These are phyloP conservation scores for Scolopax mira DNA, from an alignment of 2,113 vertebrate genomes.

Conservation along the genomic window DNA sequence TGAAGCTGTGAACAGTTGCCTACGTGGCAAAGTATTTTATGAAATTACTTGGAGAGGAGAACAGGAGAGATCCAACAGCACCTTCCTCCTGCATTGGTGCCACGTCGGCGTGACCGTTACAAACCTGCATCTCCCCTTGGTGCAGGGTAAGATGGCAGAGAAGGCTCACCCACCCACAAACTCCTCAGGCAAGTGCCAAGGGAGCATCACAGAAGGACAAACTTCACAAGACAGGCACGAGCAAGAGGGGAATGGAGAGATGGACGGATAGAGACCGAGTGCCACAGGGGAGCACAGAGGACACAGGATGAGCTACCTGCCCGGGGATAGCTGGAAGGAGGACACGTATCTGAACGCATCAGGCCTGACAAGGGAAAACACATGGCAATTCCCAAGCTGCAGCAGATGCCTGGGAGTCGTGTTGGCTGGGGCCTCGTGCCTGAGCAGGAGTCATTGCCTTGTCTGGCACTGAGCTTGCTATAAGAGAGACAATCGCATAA, in stretches of 20 bases:
- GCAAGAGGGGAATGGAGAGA: neutral
- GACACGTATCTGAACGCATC: neutral
- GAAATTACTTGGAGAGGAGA: neutral
- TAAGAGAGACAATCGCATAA: neutral
- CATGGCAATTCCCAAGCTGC: neutral
- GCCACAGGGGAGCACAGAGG: neutral
- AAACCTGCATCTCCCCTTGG: neutral
- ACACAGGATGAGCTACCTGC: neutral
- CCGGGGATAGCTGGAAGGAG: neutral
- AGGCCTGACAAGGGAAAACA: neutral
- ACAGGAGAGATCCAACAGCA: neutral
- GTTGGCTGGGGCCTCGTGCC: neutral
- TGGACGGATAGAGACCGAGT: neutral
- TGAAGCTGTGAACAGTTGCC: conserved; percentile 5
- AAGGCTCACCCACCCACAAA: neutral
- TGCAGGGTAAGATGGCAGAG: rapidly evolving
- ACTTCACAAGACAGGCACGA: neutral
- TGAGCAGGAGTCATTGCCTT: neutral
- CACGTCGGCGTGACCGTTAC: rapidly evolving
- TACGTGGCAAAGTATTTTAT: neutral
- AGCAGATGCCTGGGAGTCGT: neutral
- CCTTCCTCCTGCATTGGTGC: neutral
- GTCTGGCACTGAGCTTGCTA: neutral
- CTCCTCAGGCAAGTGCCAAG: neutral
- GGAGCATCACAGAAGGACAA: neutral